Evolutionary conservation across 2,113 vertebrate genomes (phyloP).

Genomic region (Labeo rohita): DNA sequence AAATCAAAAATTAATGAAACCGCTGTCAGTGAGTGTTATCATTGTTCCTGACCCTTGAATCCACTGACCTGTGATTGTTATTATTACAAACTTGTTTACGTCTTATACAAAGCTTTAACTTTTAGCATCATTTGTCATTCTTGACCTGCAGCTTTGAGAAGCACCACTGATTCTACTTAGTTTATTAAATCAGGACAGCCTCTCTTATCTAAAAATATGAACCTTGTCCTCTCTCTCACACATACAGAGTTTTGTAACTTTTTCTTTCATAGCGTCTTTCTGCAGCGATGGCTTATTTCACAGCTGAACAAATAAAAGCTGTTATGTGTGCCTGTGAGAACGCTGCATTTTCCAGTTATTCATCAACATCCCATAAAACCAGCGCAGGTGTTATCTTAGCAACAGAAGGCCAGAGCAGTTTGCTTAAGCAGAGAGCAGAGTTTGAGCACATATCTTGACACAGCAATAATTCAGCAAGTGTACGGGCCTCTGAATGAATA

Average conservation of each 20-base stretch:
- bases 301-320: slow-evolving; percentile 66
- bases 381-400: slow-evolving; percentile 63
- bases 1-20: not conserved
- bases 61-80: not conserved
- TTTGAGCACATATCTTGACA: slow-evolving; percentile 51
- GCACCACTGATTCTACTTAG: not conserved
- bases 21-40: not conserved
- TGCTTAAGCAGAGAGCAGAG: slow-evolving; percentile 45
- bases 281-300: slow-evolving; percentile 50
- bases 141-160: not conserved
- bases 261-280: slow-evolving; percentile 46
- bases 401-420: slow-evolving; percentile 52
- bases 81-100: not conserved
- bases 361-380: slow-evolving; percentile 63
- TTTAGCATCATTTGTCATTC: not conserved
- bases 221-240: not conserved
- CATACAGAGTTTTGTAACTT: slow-evolving; percentile 35
- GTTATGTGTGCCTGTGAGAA: slow-evolving; percentile 64
- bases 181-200: slow-evolving; percentile 28
- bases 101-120: not conserved
- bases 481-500: slow-evolving; percentile 52
- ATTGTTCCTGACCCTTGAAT: not conserved
- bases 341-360: slow-evolving; percentile 59
- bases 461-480: slow-evolving; percentile 35
- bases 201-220: slow-evolving; percentile 53